Percentiles rank a stretch among this genome's conserved stretches.
Evolutionary conservation across 2,888 invertebrate genomes (phyloP).

Genomic region (Erebia epiphron): DNA sequence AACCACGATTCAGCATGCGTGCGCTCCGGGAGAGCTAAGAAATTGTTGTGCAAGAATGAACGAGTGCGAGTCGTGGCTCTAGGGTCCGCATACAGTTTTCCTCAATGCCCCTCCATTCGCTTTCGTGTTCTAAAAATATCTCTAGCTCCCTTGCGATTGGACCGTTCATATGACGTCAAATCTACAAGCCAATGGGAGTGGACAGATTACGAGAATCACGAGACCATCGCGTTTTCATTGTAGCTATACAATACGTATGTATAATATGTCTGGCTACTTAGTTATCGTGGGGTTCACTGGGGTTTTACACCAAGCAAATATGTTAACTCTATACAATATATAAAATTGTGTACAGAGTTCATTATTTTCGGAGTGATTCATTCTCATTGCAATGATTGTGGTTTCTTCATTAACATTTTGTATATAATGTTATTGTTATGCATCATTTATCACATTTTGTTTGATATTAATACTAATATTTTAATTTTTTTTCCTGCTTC

Average conservation of each 20-base stretch:
- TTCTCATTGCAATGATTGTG: constrained; percentile 10
- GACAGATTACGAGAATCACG: constrained; percentile 60
- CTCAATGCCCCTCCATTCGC: constrained; percentile 68
- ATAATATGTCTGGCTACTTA: constrained; percentile 39
- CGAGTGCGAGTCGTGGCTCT: constrained; percentile 44
- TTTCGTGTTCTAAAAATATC: constrained; percentile 76
- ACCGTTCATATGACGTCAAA: constrained; percentile 65
- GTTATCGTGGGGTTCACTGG: too few species aligned
- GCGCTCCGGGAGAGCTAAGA: constrained; percentile 57
- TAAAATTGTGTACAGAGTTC: constrained; percentile 9
- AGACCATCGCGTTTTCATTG: constrained; percentile 53
- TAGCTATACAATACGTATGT: constrained; percentile 46
- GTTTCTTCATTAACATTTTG: background rate
- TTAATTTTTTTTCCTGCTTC: background rate
- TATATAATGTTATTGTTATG: constrained; percentile 11
- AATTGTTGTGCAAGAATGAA: constrained; percentile 75
- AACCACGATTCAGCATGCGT: constrained; percentile 46
- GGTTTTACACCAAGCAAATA: constrained; percentile 46
- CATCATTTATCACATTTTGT: background rate
- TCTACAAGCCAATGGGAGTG: constrained; percentile 57
- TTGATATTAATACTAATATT: background rate
- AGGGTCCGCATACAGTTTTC: constrained; percentile 60
- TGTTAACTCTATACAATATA: constrained; percentile 30
- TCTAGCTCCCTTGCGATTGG: constrained; percentile 58
- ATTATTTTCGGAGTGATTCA: constrained; percentile 21